These are phyloP conservation scores for Cynoglossus semilaevis DNA, from an alignment of 2,113 vertebrate genomes.

Conservation along the genomic window DNA sequence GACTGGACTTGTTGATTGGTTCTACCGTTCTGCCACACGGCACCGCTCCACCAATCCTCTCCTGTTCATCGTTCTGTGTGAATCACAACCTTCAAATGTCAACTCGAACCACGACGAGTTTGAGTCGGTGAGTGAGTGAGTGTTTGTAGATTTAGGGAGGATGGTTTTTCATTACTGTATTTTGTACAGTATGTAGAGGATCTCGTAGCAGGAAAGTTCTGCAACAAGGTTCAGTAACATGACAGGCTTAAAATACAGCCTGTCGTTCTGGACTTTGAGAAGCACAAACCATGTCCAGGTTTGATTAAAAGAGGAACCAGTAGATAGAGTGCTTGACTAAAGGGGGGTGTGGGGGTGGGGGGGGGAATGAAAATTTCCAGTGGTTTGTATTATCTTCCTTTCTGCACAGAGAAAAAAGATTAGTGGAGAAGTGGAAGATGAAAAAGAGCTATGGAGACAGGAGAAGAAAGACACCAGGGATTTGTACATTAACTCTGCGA, in stretches of 20 bases:
- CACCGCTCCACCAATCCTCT: constrained; percentile 6
- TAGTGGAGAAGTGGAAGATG: constrained; percentile 29
- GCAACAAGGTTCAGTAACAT: no score
- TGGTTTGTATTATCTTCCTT: constrained; percentile 26
- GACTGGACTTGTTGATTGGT: constrained; percentile 42
- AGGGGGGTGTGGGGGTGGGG: not conserved
- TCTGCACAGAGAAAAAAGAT: not conserved
- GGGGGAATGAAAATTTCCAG: constrained; percentile 22
- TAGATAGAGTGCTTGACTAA: constrained; percentile 4
- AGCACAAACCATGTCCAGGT: no score
- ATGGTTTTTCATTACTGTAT: no score
- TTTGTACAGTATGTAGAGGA: no score
- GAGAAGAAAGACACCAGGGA: constrained; percentile 15
- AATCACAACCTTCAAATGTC: constrained; percentile 19
- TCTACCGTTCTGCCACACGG: constrained; percentile 5
- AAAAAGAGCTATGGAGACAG: constrained; percentile 2
- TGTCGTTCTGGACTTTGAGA: no score
- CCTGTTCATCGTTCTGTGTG: constrained; percentile 16
- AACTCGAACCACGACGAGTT: no score
- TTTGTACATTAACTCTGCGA: constrained; percentile 20
- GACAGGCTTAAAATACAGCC: no score
- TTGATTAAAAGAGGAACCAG: no score
- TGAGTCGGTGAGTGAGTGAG: no score
- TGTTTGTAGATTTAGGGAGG: no score
- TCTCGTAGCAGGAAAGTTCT: no score